phyloP scores from a whole-genome alignment of 2,888 invertebrate species.

The Smittia aterrima region DNA sequence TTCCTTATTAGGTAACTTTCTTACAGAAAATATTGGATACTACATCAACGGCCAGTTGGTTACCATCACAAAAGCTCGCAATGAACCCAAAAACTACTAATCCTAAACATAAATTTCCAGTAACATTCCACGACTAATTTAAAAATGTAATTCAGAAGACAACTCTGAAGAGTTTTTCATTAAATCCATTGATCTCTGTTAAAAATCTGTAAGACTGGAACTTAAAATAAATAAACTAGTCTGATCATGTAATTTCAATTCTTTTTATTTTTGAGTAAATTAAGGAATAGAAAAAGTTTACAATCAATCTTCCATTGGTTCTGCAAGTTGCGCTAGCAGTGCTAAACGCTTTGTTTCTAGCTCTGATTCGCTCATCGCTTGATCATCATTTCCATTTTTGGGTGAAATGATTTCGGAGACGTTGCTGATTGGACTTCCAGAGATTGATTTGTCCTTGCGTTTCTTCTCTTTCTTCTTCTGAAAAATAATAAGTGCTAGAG shows the following conservation, averaged over 20 bases:
- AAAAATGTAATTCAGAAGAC: too few relatives aligned
- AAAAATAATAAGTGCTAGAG: neutral
- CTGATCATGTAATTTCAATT: too few relatives aligned
- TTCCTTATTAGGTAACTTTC: neutral
- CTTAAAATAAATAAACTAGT: too few relatives aligned
- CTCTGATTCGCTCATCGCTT: constrained; percentile 87
- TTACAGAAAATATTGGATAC: neutral
- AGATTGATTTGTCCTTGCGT: constrained; percentile 54
- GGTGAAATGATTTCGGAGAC: constrained; percentile 44
- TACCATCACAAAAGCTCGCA: neutral
- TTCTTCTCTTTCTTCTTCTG: constrained; percentile 50
- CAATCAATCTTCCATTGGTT: constrained; percentile 65
- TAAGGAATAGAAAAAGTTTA: too few relatives aligned
- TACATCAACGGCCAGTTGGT: neutral
- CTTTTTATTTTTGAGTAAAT: too few relatives aligned
- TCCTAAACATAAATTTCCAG: too few relatives aligned
- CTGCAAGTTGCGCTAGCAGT: constrained; percentile 82
- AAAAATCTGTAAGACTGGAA: too few relatives aligned
- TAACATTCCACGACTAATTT: too few relatives aligned
- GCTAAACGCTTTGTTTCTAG: constrained; percentile 86
- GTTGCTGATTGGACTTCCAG: constrained; percentile 53
- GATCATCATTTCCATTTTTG: constrained; percentile 55
- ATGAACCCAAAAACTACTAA: neutral
- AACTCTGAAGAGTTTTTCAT: too few relatives aligned
- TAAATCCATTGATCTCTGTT: too few relatives aligned